Evolutionary conservation across 2,797 vertebrate species (phyloP), one percentile per base, ranked within the genome.

Genomic region (Malacoctenus gilli): DNA sequence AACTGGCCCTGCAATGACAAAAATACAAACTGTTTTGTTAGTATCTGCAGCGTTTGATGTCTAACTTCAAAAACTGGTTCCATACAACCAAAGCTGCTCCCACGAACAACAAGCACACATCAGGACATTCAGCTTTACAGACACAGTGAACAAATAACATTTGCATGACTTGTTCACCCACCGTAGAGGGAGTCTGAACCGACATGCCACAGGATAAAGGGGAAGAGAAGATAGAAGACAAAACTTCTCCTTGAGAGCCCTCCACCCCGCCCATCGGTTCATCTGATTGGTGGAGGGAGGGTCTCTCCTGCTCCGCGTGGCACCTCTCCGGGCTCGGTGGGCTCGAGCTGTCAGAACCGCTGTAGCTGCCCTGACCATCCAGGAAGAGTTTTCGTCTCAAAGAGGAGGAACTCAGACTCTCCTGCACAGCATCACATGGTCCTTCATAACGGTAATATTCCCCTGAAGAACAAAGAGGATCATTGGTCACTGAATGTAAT

Each of bases 361-460:
- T 95, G 59, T 56, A 78, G 41, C 78, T 72, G 44, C 88, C 90
- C 1, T 92, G 94, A 34, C 95, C 96, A 61, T 99, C 96, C 4
- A 98, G 90, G 84, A 99, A 99, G 19, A 99, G 89, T 61, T 99
- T 99, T 67, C 97, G 92, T 76, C 97, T 91, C 16, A 99, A 90
- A 5, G 96, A 98, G 16, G 95, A 97, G 15, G 94, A 94, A 68
- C 95, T 98, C n/a, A 99, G 89, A 78, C 93, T 98, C 82, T 97
- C 97, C 74, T 94, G 95, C 63, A 94, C 93, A 19, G 95, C 93
- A 50, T 98, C 96, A 8, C 87, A 91, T 25, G 82, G 80, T 68
- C 96, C 95, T 47, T 95, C 93, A 1, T 77, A 52, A 82, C 85
- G 92, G 80, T 95, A 95, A 89, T 96, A 93, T 68, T 95, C 95